Conservation (phyloP, 2,113 vertebrate genomes). For the Corythaeola cristata region DNA sequence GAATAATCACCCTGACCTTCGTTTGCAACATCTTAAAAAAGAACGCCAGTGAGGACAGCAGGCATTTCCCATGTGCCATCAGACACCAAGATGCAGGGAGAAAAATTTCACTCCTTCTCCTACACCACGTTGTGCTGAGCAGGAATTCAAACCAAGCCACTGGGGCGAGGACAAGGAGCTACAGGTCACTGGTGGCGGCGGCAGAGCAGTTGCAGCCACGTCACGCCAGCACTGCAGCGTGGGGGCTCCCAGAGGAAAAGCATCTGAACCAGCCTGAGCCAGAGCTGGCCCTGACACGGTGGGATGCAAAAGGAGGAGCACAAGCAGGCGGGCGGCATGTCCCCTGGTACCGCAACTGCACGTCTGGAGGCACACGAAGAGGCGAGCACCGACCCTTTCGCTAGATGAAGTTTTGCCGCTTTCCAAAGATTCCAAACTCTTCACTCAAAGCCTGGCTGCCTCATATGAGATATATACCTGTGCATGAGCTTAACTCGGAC, state of each 20-base stretch:
- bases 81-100: background rate
- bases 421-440: background rate
- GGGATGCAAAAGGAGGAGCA: background rate
- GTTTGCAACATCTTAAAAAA: background rate
- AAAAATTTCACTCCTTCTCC: background rate
- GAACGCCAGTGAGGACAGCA: background rate
- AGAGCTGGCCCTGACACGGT: background rate
- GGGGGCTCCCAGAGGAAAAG: background rate
- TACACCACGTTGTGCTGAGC: background rate
- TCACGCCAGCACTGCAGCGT: rapidly evolving
- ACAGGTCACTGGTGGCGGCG: rapidly evolving
- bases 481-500: background rate
- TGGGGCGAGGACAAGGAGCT: background rate
- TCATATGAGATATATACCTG: background rate
- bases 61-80: background rate
- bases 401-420: background rate
- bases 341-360: background rate
- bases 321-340: rapidly evolving
- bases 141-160: background rate
- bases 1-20: conserved; percentile 26
- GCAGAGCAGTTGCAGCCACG: background rate
- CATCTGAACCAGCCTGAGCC: background rate
- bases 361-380: background rate
- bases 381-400: rapidly evolving
- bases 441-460: background rate